Percentiles rank a stretch among this genome's conserved stretches.
phyloP scores from a whole-genome alignment of 2,888 invertebrate genomes.

The Andrena camellia region DNA sequence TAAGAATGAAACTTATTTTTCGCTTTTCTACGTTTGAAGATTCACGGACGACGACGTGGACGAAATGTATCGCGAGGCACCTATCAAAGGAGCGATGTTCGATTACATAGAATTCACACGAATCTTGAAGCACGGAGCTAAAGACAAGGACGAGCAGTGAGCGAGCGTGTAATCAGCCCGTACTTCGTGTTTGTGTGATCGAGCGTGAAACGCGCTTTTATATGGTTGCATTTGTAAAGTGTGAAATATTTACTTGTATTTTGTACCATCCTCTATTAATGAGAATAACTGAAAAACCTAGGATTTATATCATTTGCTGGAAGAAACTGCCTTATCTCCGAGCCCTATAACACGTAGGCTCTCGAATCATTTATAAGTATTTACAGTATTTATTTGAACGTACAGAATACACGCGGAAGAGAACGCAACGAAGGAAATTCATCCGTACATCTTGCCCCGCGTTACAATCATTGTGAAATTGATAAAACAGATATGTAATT shows the following conservation, averaged over 20 bases:
- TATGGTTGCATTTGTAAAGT: slow-evolving; percentile 57
- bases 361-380: slow-evolving; percentile 8
- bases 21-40: slow-evolving; percentile 62
- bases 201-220: slow-evolving; percentile 22
- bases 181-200: slow-evolving; percentile 48
- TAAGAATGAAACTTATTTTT: neutral
- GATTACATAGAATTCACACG: slow-evolving; percentile 99
- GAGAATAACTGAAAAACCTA: slow-evolving; percentile 45
- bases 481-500: slow-evolving; percentile 56
- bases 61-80: slow-evolving; percentile 99
- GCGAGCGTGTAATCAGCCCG: slow-evolving; percentile 23
- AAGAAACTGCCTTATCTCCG: slow-evolving; percentile 47
- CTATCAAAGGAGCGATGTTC: slow-evolving; percentile 97
- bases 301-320: slow-evolving; percentile 45
- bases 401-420: neutral
- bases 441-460: slow-evolving; percentile 1
- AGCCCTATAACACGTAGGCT: slow-evolving; percentile 20
- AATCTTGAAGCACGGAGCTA: slow-evolving; percentile 99
- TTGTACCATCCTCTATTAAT: slow-evolving; percentile 55
- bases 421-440: neutral
- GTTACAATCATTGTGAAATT: slow-evolving; percentile 35
- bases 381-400: slow-evolving; percentile 42
- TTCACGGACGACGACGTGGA: slow-evolving; percentile 99
- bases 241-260: slow-evolving; percentile 61
- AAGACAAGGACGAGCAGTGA: slow-evolving; percentile 98